A percentile compares a stretch with the other conserved stretches of the same genome.
These are phyloP conservation scores for Valencia hispanica DNA, from an alignment of 2,797 vertebrate species.

Conservation along the genomic window DNA sequence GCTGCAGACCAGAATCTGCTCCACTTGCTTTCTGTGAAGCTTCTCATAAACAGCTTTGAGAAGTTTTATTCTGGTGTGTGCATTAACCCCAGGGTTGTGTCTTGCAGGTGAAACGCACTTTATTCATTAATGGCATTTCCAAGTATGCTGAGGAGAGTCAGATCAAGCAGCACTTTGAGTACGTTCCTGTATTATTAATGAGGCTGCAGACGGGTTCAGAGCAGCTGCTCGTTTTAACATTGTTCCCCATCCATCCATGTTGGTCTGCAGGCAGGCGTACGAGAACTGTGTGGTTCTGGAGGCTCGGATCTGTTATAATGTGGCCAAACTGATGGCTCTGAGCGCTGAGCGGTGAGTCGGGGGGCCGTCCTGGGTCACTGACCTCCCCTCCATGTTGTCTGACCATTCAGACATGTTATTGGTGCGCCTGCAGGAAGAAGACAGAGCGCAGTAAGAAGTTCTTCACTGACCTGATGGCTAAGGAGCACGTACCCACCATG, in stretches of 20 bases:
- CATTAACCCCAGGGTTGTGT: constrained; percentile 17
- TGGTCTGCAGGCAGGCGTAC: constrained; percentile 87
- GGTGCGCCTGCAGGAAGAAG: constrained; percentile 86
- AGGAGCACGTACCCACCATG: constrained; percentile 92
- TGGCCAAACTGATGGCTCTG: constrained; percentile 93
- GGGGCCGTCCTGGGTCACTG: background rate
- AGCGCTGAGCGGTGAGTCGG: constrained; percentile 88
- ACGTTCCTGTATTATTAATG: constrained; percentile 61
- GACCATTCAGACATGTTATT: background rate
- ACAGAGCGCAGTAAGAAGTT: constrained; percentile 94
- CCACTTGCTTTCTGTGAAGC: no score
- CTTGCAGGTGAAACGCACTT: constrained; percentile 92
- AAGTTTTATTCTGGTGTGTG: background rate
- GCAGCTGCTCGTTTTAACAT: background rate
- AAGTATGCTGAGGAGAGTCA: constrained; percentile 94
- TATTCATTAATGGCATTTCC: constrained; percentile 96
- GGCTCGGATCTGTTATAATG: constrained; percentile 94
- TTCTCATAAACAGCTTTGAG: no score
- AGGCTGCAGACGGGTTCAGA: no score
- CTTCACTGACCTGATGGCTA: constrained; percentile 91
- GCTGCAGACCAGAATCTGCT: background rate
- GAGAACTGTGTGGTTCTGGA: constrained; percentile 93
- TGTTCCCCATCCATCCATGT: background rate
- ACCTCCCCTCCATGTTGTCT: background rate
- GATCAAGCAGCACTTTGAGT: constrained; percentile 98